Base-by-base conservation (phyloP, 2,888 invertebrate genomes). In the Caenorhabditis sp. region DNA sequence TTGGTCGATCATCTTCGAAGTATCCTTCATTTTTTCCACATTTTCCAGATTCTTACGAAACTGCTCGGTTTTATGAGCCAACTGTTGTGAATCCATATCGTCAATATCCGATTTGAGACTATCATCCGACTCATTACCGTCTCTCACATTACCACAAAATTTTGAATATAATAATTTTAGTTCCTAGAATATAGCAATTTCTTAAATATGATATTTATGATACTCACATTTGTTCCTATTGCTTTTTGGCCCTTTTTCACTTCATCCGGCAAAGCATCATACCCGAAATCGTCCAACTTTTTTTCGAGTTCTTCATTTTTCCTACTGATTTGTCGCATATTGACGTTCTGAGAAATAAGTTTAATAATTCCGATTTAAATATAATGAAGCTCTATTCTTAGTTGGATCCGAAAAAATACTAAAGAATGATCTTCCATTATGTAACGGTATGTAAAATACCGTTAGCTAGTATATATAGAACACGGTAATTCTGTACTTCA, bases 71-170 rank as follows among this genome's bases (percentile, higher is more conserved):
- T 54, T 49, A 5, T 26, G 52, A 0, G 59, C 64, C 1, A 68
- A 49, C 10, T 65, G 65, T 50, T 73, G 62, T 1, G 36, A 65
- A 31, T 61, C 57, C 73, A 73, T 68, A 10, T 53, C 14, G 31
- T 73, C 73, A 5, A 66, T 68, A 3, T 65, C 65, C n/a, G 73
- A 73, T 7, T 61, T 36, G 10, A 72, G 54, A 27, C 65, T 65
- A 59, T 73, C 73, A 25, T 72, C 72, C 1, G 72, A 72, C 26
- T 72, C 72, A 56, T 57, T 64, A 2, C 23, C 1, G 50, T 67
- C 64, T 0, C 63, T 1, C 49, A 59, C 10, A 53, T 31, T 1
- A n/a, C 66, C 66, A 38, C 54, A 59, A 17, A 70, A 52, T 4
- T 59, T 49, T 0, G n/a, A 1, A 31, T 63, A 63, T 1, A 70